Evolutionary conservation across 64 coral and sea anemone genomes (phyloP), one percentile per base, ranked within the genome.

Genomic region (Montipora sp.): DNA sequence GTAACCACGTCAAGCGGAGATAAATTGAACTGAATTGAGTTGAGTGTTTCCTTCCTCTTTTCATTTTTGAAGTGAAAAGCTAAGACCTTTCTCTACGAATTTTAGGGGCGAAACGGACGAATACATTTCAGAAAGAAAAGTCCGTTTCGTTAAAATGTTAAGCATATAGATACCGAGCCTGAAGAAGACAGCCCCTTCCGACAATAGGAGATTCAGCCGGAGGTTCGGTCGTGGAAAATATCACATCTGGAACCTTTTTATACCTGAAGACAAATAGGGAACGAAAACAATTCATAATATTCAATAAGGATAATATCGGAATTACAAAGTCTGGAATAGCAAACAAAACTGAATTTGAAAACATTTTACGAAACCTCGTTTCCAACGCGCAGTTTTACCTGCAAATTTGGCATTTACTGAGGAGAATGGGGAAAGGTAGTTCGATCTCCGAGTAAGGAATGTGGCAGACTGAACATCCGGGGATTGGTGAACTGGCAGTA

Each of bases 191-290:
- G 12, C 98, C 94, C 80, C 67, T 99, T 16, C 98, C 98, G 60
- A 85, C 92, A 18, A 96, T 91, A 11, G 61, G 75, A 12, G 94
- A 57, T 48, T 96, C 98, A 47, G 59, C 77, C 5, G 97, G 98
- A n/a, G 89, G 77, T 72, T 99, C 98, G 8, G 88, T 99, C 51
- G 98, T 96, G 2, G 94, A 88, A 80, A 99, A 99, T 78, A 99
- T 77, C 19, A 99, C 89, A 94, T 99, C 94, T 16, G 98, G 94
- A 89, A 99, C 98, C 92, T 99, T 99, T 55, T 78, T 80, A 8
- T 80, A 74, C 46, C 96, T 98, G 91, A 81, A 43, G 10, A 36
- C 9, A 69, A 72, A 47, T 13, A 0, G 5, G n/a, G 12, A 87
- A 48, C 5, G 8, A 51, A 23, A 73, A 48, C 4, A 5, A 5